These are phyloP conservation scores for Intellagama lesueurii DNA, from an alignment of 2,797 vertebrate species.

Conservation along the genomic window DNA sequence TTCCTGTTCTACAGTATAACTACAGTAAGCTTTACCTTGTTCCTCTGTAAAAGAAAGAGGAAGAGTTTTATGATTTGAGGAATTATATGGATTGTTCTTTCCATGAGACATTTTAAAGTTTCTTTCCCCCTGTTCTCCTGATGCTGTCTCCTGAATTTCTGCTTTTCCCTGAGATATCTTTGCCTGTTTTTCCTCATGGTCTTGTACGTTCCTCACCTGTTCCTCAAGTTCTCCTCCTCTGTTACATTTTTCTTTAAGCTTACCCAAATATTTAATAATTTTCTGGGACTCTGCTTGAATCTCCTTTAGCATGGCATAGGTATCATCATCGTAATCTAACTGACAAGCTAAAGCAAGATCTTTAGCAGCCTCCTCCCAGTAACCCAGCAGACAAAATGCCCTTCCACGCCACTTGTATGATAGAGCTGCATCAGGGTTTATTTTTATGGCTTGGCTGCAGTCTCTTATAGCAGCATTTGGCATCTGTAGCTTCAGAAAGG, in stretches of 20 bases:
- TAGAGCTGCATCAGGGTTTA: conserved; percentile 85
- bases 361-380: conserved; percentile 20
- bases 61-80: neutral
- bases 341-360: conserved; percentile 30
- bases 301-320: conserved; percentile 20
- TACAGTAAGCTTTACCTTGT: neutral
- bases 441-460: conserved; percentile 83
- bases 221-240: neutral
- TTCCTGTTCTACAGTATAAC: neutral
- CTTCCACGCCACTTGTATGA: conserved; percentile 86
- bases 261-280: neutral
- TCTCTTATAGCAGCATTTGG: conserved; percentile 82
- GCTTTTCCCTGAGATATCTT: neutral
- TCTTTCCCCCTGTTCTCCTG: neutral
- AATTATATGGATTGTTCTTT: neutral
- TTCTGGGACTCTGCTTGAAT: conserved; percentile 16
- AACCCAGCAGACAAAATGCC: conserved; percentile 74
- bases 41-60: conserved; percentile 2
- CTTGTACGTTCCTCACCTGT: conserved; percentile 3
- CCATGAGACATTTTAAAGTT: neutral
- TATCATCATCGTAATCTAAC: conserved; percentile 38
- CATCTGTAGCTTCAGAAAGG: conserved; percentile 34
- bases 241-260: conserved; percentile 6
- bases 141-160: neutral
- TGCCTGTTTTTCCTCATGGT: neutral